Evolutionary conservation across 2,113 vertebrate genomes (phyloP).

Genomic region (Spizaetus ornatus): DNA sequence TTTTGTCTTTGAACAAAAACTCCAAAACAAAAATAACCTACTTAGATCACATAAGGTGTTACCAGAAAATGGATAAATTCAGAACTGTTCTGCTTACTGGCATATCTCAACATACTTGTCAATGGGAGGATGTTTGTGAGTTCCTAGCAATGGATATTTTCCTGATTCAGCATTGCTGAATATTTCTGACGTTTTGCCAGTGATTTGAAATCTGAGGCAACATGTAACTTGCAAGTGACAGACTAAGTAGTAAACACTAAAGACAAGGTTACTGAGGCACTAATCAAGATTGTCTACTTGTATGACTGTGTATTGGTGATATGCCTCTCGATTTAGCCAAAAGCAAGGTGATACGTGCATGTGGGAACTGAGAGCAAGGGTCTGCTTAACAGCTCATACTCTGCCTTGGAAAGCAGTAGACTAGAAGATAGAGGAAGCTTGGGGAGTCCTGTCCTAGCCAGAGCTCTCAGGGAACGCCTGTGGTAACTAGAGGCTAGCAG

Average conservation of each 20-base stretch:
- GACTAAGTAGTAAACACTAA: not conserved
- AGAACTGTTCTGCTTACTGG: not conserved
- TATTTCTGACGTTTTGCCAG: not conserved
- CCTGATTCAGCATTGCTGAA: not conserved
- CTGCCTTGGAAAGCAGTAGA: not conserved
- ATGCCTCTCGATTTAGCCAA: not conserved
- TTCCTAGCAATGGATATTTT: not conserved
- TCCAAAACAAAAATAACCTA: not conserved
- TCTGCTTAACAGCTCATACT: not conserved
- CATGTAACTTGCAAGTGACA: not conserved
- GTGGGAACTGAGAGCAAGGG: not conserved
- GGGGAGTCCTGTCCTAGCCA: not conserved
- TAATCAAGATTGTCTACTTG: not conserved
- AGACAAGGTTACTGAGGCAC: fast-evolving
- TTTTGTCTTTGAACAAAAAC: not conserved
- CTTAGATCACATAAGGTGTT: not conserved
- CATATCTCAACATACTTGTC: not conserved
- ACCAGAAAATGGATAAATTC: not conserved
- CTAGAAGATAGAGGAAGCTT: not conserved
- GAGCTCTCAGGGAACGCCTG: not conserved
- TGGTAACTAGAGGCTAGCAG: not conserved
- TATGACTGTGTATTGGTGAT: not conserved
- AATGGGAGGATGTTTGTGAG: fast-evolving
- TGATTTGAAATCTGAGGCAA: not conserved
- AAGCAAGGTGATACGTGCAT: not conserved